phyloP scores from a whole-genome alignment of 2,888 invertebrate genomes.

The Brenthis ino region DNA sequence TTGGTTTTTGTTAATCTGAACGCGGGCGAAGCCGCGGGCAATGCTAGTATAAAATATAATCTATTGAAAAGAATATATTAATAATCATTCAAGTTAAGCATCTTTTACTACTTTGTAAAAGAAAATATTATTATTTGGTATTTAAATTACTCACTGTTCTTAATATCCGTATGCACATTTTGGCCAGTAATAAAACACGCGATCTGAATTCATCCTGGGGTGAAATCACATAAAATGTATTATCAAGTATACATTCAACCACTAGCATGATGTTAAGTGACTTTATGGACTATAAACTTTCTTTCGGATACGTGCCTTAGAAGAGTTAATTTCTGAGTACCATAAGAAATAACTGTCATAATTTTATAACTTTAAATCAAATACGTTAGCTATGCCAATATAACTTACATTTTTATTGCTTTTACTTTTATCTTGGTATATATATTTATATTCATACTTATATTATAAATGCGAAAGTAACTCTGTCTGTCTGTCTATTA shows the following conservation, averaged over 20 bases:
- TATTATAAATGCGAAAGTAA: too few species aligned
- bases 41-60: too few species aligned
- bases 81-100: not conserved
- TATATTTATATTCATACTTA: too few species aligned
- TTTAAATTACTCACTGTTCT: not conserved
- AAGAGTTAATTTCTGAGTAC: slow-evolving; percentile 40
- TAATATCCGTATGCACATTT: slow-evolving; percentile 34
- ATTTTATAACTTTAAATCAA: slow-evolving; percentile 30
- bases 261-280: slow-evolving; percentile 65
- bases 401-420: too few species aligned
- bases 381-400: not conserved
- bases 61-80: too few species aligned
- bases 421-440: too few species aligned
- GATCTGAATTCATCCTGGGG: slow-evolving; percentile 58
- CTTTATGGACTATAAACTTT: slow-evolving; percentile 69
- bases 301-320: slow-evolving; percentile 54
- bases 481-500: too few species aligned
- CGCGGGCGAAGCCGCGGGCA: too few species aligned
- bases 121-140: not conserved
- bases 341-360: slow-evolving; percentile 36
- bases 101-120: not conserved
- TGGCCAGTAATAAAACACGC: slow-evolving; percentile 51
- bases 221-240: slow-evolving; percentile 62
- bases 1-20: too few species aligned
- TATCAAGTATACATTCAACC: slow-evolving; percentile 58